Conservation (phyloP, 2,797 vertebrate species). For the Mionectes olivaceus region DNA sequence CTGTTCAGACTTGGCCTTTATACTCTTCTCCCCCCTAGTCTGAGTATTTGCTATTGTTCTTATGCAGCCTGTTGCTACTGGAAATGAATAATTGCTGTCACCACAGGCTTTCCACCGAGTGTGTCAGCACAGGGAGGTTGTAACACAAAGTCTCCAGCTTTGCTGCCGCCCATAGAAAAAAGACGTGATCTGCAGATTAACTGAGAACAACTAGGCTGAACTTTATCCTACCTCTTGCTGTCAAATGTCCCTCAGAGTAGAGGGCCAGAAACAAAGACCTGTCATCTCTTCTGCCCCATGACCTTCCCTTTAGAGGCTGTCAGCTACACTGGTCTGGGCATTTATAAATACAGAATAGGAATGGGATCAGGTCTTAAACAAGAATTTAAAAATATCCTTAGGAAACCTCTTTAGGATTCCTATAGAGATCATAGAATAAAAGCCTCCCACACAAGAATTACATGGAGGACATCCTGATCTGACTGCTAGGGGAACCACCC, state of each 20-base stretch:
- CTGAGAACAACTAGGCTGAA: background rate
- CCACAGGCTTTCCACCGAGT: background rate
- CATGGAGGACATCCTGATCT: background rate
- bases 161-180: background rate
- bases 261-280: background rate
- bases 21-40: background rate
- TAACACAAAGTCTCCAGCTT: background rate
- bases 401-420: background rate
- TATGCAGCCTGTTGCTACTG: background rate
- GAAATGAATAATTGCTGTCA: conserved; percentile 46
- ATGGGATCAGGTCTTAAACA: background rate
- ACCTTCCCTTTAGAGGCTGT: background rate
- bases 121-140: accelerated
- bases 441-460: background rate
- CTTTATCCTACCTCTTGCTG: background rate
- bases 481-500: background rate
- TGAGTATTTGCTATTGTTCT: background rate
- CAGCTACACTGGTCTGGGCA: background rate
- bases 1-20: conserved; percentile 29
- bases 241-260: background rate
- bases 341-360: background rate
- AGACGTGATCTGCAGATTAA: conserved; percentile 27
- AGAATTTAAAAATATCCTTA: background rate
- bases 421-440: background rate
- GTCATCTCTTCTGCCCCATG: background rate